Evolutionary conservation across 1,140 invertebrate species (phyloP), one percentile per base, ranked within the genome.

Genomic region (Trichonephila clavipes): DNA sequence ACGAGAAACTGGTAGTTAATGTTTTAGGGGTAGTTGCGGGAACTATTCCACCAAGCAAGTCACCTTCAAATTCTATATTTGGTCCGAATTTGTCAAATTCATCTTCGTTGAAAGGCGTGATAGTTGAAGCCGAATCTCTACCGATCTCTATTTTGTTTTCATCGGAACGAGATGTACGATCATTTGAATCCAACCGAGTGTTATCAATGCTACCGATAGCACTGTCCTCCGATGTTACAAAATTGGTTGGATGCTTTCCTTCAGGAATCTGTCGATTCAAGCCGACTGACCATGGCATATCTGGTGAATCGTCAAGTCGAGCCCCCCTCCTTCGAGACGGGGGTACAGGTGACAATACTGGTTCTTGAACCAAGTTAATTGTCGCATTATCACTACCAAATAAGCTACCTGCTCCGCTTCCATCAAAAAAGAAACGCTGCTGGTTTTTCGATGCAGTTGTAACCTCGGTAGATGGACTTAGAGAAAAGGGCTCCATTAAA

Each of bases 351-450:
- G 51, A 18, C 2, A 3, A 24, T 28, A 59, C 83, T 5, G 51
- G 5, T 61, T 85, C 83, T 85, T 85, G 44, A 10, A 85, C 51
- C 4, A 85, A 61, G 28, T 85, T 85, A 24, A 85, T 85, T 28
- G 21, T 21, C 16, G 51, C 21, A 6, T 85, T 28, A 18, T 85
- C 58, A 59, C 24, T 34, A 1, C 34, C 81, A 59, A 85, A 85
- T 34, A 85, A 85, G 2, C 51, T 51, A 24, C 83, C 83, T 12
- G 12, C 83, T n/a, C 83, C 83, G 59, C 83, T 85, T 16, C 83
- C 83, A 12, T 28, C 40, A n/a, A 85, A 85, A 59, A 85, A 85
- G 59, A 85, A 59, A 24, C 83, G 44, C 16, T 1, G 16, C 10
- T 83, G 5, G 28, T 85, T 51, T 59, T 85, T 21, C 5, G 21